Conservation (phyloP, 2,113 vertebrate species). For the Pithys albifrons region DNA sequence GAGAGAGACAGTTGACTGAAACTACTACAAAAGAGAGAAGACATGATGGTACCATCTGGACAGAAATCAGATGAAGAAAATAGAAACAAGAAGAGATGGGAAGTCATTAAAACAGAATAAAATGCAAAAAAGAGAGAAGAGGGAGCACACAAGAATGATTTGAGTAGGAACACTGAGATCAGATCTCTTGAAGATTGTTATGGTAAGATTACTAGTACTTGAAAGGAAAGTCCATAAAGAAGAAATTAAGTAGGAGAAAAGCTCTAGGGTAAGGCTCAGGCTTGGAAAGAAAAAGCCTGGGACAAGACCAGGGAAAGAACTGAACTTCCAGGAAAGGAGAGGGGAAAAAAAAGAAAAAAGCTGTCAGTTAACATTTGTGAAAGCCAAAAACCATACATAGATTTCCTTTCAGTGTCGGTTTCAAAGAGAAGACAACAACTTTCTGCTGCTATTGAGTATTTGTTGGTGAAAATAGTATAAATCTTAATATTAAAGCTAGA, state of each 20-base stretch:
- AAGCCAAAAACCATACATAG: background rate
- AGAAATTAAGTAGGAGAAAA: background rate
- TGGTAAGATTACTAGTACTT: background rate
- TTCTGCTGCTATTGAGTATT: background rate
- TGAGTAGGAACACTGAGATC: background rate
- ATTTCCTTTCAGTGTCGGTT: background rate
- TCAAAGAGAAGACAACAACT: background rate
- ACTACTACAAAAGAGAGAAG: background rate
- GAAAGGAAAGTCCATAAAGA: background rate
- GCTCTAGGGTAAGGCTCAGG: background rate
- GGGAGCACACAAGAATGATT: fast-evolving
- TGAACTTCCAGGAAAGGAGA: background rate
- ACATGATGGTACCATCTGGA: background rate
- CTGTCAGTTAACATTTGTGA: background rate
- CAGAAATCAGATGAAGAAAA: background rate
- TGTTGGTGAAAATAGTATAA: background rate
- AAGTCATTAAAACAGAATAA: background rate
- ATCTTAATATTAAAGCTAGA: background rate
- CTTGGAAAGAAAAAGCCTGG: background rate
- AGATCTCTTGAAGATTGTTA: background rate
- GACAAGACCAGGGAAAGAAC: background rate
- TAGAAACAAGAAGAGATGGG: background rate
- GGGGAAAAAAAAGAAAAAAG: background rate
- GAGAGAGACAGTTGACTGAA: background rate
- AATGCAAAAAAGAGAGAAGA: background rate